Evolutionary conservation across 2,797 vertebrate species (phyloP), one percentile per base, ranked within the genome.

Genomic region (Melanotaenia parkinsoni): DNA sequence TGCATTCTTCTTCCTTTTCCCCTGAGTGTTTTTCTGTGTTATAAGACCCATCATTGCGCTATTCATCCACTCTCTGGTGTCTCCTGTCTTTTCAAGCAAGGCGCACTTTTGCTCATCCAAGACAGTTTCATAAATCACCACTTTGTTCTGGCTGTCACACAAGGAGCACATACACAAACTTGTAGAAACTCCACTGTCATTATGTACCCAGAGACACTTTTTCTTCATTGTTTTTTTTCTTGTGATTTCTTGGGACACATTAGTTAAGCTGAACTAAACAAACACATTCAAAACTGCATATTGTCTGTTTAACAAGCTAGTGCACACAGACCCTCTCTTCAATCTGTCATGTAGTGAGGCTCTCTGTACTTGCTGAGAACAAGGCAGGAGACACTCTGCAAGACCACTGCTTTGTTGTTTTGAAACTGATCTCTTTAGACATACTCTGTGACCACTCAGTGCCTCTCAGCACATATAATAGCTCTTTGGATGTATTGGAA

Each of bases 341-440:
- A 70, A 56, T 67, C 78, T 85, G 88, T 86, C 85, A 81, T 92
- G 86, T 87, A 73, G 70, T 50, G 62, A 81, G 71, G 62, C 68
- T 85, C 75, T 87, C 24, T 57, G 62, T 81, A 76, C 80, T 70
- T 76, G 76, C 62, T 67, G 67, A 56, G 74, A 90, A 91, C 91
- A 92, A 87, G 87, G 62, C 76, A 54, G 67, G 86, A 87, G 89
- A 88, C 89, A 79, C 79, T 74, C 80, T 83, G 77, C 78, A 57
- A 85, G 91, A 91, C 86, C 89, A 85, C 63, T 74, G 82, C 89
- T 92, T 93, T 93, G 92, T 92, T 79, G 59, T 79, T 77, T 69
- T 58, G 91, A 90, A 92, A 91, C 70, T 8, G 77, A 93, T 91
- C 90, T 70, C 78, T 62, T 63, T 77, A 86, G 82, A 89, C 79